Base-by-base conservation (phyloP, 2,113 vertebrate species). In the Cyanoramphus novaezelandiae region DNA sequence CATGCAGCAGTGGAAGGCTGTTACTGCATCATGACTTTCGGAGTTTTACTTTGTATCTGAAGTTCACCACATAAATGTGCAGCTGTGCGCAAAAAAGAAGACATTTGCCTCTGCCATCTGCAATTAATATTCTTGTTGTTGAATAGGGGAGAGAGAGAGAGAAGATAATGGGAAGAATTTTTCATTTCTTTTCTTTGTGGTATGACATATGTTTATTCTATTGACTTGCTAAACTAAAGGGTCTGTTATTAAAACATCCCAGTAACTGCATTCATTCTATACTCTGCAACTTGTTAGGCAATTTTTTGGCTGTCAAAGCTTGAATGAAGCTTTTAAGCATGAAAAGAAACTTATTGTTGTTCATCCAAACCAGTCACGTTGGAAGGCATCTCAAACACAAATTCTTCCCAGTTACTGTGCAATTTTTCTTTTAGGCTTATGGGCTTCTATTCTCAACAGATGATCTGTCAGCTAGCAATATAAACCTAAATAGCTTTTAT, bases 121-220 rank as follows among this genome's bases (percentile, higher is more conserved):
- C 80, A 90, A 84, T 88, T 95, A 94, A 88, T 88, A 86, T 86
- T 88, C n/a, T 78, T 91, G 25, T 46, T 69, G 67, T 10, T 94
- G 60, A 95, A 86, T n/a, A 81, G 10, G 8, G 13, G 17, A 72
- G 49, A 86, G 57, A 27, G 65, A 28, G 55, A 76, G 11, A 83
- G 43, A 86, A 90, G 55, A 94, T 88, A 95, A 83, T 50, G 79
- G 39, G 64, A 83, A 86, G 64, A 75, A 28, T 71, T 92, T 88
- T 92, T 88, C n/a, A 63, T 88, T 87, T 70, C 29, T 82, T 87
- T 89, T 87, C 52, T 60, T 92, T 92, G 33, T 71, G 53, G 14
- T 85, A 68, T 90, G 83, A 71, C 80, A 72, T 55, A 80, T 82
- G 64, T 83, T 96, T 86, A 92, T 97, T 95, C 64, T 39, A 63